phyloP scores from a whole-genome alignment of 2,888 invertebrate species.

The Dendrolimus houi region DNA sequence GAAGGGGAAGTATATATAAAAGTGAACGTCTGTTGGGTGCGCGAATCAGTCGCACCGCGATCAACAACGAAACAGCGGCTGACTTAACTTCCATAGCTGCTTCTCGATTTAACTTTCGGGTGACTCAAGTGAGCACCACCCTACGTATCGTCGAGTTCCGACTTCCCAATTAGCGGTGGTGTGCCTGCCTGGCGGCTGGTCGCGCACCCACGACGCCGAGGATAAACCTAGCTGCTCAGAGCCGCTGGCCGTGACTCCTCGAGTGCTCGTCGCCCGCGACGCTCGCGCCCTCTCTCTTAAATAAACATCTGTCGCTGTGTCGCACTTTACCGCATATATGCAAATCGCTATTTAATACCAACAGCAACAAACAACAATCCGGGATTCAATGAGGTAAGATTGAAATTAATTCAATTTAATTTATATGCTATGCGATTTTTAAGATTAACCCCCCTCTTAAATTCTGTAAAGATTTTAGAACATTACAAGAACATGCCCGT shows the following conservation, averaged over 20 bases:
- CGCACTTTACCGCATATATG: neutral
- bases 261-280: constrained; percentile 25
- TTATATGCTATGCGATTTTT: constrained; percentile 1
- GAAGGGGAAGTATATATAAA: constrained; percentile 61
- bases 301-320: neutral
- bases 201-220: constrained; percentile 24
- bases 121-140: constrained; percentile 33
- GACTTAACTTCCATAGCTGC: constrained; percentile 11
- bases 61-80: constrained; percentile 36
- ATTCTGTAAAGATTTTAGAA: too few species aligned
- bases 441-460: neutral
- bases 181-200: constrained; percentile 11
- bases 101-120: constrained; percentile 4
- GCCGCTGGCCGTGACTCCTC: constrained; percentile 20
- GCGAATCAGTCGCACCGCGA: constrained; percentile 59
- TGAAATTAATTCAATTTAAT: constrained; percentile 5
- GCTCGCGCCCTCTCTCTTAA: constrained; percentile 20
- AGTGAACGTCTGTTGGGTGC: constrained; percentile 47
- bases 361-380: constrained; percentile 18
- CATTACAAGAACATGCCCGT: too few species aligned
- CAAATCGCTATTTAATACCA: constrained; percentile 7
- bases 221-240: constrained; percentile 9
- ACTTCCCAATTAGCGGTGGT: constrained; percentile 22
- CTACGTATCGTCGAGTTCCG: constrained; percentile 16
- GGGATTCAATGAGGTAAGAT: constrained; percentile 49